Conservation (phyloP, 2,888 invertebrate species). For the Cryptophagus acutangulus region DNA sequence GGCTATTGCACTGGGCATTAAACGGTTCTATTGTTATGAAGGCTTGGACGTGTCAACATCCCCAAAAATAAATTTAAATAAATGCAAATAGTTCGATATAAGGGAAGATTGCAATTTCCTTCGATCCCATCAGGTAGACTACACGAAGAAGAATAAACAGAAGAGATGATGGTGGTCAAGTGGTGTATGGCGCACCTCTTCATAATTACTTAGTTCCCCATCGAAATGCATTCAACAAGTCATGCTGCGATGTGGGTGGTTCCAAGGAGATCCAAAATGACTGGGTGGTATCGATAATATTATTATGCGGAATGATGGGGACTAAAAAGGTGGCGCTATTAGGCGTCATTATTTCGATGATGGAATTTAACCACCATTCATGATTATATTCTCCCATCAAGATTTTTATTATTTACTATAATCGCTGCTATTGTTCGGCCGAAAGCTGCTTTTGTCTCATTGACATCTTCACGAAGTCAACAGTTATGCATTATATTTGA, state of each 20-base stretch:
- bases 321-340: background rate
- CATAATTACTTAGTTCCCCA: too few relatives aligned
- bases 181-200: slow-evolving; percentile 1
- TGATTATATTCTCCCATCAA: slow-evolving; percentile 5
- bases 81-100: too few relatives aligned
- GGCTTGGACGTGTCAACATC: too few relatives aligned
- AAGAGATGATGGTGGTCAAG: too few relatives aligned
- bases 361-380: too few relatives aligned
- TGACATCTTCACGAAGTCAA: slow-evolving; percentile 16
- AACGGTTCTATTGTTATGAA: too few relatives aligned
- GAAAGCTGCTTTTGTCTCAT: slow-evolving; percentile 8
- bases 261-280: background rate
- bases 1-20: too few relatives aligned
- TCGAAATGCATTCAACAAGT: slow-evolving; percentile 2
- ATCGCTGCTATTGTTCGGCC: slow-evolving; percentile 15
- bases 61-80: too few relatives aligned
- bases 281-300: background rate
- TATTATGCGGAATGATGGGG: background rate
- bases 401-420: slow-evolving; percentile 12
- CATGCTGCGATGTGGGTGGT: slow-evolving; percentile 2
- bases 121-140: too few relatives aligned
- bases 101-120: too few relatives aligned
- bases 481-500: too few relatives aligned
- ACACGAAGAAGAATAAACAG: too few relatives aligned
- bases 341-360: background rate